Evolutionary conservation across 1,140 invertebrate genomes (phyloP), one percentile per base, ranked within the genome.

Genomic region (Rhopalosiphum maidis): DNA sequence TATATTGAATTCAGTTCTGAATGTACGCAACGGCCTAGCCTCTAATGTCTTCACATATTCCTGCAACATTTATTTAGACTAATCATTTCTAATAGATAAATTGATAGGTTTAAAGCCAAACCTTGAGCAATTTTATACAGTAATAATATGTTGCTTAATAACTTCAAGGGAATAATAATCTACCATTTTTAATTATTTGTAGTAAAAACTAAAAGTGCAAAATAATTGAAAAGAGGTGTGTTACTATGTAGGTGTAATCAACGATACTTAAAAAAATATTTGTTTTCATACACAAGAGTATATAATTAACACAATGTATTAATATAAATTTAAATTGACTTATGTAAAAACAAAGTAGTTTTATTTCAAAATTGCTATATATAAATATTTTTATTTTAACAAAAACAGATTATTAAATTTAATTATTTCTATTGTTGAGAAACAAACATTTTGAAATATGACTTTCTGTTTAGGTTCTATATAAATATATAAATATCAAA

Each of bases 1-100:
- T 95, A 97, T 97, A 95, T 97, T 97, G 95, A 97, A 97, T 95
- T 97, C 97, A 48, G 97, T 97, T 94, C 97, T 96, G 96, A 97
- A 98, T 37, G 97, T 97, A 94, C 96, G 96, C 93, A 97, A 96
- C 93, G 96, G 96, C 94, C 96, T 96, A 94, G 97, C 97, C 95
- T 97, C 96, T 96, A 97, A 96, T 90, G 96, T 96, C 95, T 96
- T 96, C 90, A 96, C 96, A 94, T 96, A 95, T 94, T 96, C 96
- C 96, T 97, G 95, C 41, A 94, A 94, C 82, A 85, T 48, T 92
- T 92, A 68, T 90, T 90, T 68, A 90, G 55, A 90, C 89, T 90
- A 83, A 92, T 85, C 22, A 83, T 86, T 93, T 93, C 6, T 93
- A 93, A 93, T 93, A 55, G 82, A 93, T 85, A 41, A 93, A 93